These are phyloP conservation scores for Oeneis ivallda DNA, from an alignment of 2,888 invertebrate species.

Conservation along the genomic window DNA sequence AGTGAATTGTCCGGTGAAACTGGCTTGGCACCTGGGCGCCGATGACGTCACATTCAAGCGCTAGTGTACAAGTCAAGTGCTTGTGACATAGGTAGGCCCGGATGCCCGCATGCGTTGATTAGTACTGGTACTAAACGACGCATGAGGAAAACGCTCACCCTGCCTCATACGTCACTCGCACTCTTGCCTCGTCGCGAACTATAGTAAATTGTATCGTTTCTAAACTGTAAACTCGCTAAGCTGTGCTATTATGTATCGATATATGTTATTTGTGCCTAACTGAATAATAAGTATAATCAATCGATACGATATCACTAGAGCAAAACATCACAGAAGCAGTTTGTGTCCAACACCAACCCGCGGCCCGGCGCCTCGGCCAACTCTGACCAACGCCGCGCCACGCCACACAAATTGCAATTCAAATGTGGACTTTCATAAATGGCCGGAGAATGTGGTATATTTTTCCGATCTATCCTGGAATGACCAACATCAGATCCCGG, in stretches of 20 bases:
- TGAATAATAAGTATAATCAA: conserved; percentile 45
- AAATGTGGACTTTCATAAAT: neutral
- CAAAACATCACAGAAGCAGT: conserved; percentile 76
- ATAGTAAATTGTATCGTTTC: neutral
- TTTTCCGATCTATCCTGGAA: no score
- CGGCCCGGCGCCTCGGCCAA: conserved; percentile 54
- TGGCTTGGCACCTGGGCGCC: no score
- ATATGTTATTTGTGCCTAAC: conserved; percentile 51
- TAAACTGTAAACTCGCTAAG: conserved; percentile 11
- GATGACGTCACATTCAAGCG: no score
- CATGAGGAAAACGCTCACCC: no score
- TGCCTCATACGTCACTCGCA: no score
- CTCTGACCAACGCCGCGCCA: conserved; percentile 3
- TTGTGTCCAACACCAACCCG: conserved; percentile 60
- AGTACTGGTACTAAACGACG: no score
- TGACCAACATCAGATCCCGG: neutral
- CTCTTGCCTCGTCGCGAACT: neutral
- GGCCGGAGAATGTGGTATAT: neutral
- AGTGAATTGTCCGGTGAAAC: no score
- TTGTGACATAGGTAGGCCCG: no score
- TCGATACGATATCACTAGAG: conserved; percentile 60
- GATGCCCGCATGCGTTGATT: no score
- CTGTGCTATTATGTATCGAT: conserved; percentile 39
- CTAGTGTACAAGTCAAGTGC: no score
- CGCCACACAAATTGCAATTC: neutral